Evolutionary conservation across 2,797 vertebrate genomes (phyloP).

Genomic region (Carcharodon carcharias): DNA sequence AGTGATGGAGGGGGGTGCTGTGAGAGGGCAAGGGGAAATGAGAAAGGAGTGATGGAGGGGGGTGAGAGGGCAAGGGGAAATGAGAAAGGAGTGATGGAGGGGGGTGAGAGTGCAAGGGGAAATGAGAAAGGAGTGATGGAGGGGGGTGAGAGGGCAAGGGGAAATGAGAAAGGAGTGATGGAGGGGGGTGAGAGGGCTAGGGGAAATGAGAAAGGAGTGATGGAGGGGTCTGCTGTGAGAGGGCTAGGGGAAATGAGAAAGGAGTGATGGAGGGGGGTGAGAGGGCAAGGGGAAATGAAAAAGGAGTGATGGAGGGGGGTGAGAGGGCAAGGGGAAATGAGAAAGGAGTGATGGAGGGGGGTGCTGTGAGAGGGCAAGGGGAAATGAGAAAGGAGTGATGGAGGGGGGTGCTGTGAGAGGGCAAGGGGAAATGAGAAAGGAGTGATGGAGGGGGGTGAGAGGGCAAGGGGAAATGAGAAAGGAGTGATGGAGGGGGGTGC

Average conservation of each 20-base stretch:
- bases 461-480: neutral
- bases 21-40: neutral
- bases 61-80: neutral
- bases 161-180: constrained; percentile 15
- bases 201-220: neutral
- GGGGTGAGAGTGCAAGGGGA: neutral
- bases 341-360: constrained; percentile 26
- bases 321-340: neutral
- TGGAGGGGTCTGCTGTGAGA: neutral
- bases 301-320: no score
- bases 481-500: constrained; percentile 30
- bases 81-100: no score
- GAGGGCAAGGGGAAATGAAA: no score
- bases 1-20: constrained; percentile 25
- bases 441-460: neutral
- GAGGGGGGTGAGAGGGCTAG: neutral
- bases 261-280: constrained; percentile 9
- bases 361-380: neutral
- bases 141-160: neutral
- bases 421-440: no score
- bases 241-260: neutral
- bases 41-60: constrained; percentile 31
- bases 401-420: neutral
- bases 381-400: constrained; percentile 15
- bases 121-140: constrained; percentile 25